These are phyloP conservation scores for Hippoglossus stenolepis DNA, from an alignment of 2,113 vertebrate species.

Conservation along the genomic window DNA sequence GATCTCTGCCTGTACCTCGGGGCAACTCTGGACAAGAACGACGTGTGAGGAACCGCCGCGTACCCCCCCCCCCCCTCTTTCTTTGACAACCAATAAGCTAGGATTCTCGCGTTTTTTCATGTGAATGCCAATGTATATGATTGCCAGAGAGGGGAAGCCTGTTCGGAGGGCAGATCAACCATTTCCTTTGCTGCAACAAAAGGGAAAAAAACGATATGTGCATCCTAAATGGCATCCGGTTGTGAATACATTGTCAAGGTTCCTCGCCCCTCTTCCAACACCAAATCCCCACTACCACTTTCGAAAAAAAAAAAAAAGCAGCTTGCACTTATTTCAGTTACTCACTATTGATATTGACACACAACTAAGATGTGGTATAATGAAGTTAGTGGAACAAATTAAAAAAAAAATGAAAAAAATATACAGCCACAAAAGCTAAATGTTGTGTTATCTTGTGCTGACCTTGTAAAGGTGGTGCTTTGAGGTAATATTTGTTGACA, in stretches of 20 bases:
- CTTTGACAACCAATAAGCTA: conserved; percentile 79
- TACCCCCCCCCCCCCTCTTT: conserved; percentile 36
- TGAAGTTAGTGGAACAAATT: conserved; percentile 68
- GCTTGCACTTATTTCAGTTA: conserved; percentile 84
- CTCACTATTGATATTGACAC: conserved; percentile 76
- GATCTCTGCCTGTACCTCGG: conserved; percentile 47
- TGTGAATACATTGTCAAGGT: conserved; percentile 61
- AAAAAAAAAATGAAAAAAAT: conserved; percentile 34
- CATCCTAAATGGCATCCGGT: conserved; percentile 68
- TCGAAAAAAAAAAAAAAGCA: conserved; percentile 71
- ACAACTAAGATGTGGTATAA: conserved; percentile 72
- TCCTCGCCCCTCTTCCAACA: conserved; percentile 61
- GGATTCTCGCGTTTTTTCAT: conserved; percentile 66
- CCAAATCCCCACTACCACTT: conserved; percentile 67
- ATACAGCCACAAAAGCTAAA: conserved; percentile 64
- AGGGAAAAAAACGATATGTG: conserved; percentile 12
- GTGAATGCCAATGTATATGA: conserved; percentile 78
- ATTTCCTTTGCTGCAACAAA: conserved; percentile 41
- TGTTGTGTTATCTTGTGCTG: conserved; percentile 71
- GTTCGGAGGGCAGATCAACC: conserved; percentile 33
- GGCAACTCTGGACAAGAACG: conserved; percentile 55
- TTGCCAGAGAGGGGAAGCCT: conserved; percentile 67
- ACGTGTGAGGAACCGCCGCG: conserved; percentile 30
- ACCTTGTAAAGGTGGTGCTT: conserved; percentile 68
- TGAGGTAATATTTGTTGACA: conserved; percentile 79